phyloP scores from a whole-genome alignment of 2,113 vertebrate genomes.

The Pristiophorus japonicus region DNA sequence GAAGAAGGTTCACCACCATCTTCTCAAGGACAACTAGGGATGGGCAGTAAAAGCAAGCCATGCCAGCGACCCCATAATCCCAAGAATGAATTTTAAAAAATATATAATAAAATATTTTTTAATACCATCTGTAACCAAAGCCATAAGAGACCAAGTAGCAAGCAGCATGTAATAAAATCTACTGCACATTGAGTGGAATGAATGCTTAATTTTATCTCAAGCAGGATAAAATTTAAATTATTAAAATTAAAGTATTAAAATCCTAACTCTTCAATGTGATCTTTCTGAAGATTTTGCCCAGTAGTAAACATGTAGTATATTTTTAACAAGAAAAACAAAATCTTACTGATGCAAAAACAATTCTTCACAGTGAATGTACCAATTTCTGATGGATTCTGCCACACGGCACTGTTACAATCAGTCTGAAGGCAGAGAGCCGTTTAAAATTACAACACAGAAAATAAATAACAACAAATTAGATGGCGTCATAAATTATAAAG shows the following conservation, averaged over 20 bases:
- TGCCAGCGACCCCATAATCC: background rate
- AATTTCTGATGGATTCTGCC: background rate
- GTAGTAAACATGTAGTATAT: background rate
- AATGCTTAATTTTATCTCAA: background rate
- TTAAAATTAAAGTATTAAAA: background rate
- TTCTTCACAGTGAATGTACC: background rate
- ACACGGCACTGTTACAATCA: background rate
- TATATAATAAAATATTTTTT: background rate
- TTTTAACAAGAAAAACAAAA: background rate
- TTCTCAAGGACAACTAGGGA: background rate
- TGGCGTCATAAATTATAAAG: background rate
- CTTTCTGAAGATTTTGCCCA: slow-evolving; percentile 1
- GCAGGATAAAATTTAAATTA: too few species aligned
- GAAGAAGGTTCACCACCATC: background rate
- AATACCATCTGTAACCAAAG: background rate
- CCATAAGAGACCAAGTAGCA: background rate
- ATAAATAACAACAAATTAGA: slow-evolving; percentile 11
- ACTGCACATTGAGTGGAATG: background rate
- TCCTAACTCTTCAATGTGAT: background rate
- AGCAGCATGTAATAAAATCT: background rate
- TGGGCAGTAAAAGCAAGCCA: background rate
- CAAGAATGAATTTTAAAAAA: background rate
- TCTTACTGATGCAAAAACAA: background rate
- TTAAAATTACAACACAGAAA: slow-evolving; percentile 27
- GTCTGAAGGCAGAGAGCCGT: background rate